A percentile compares a stretch with the other conserved stretches of the same genome.
Conservation (phyloP, 1,140 invertebrate species). For the Muscidifurax raptorellus region DNA sequence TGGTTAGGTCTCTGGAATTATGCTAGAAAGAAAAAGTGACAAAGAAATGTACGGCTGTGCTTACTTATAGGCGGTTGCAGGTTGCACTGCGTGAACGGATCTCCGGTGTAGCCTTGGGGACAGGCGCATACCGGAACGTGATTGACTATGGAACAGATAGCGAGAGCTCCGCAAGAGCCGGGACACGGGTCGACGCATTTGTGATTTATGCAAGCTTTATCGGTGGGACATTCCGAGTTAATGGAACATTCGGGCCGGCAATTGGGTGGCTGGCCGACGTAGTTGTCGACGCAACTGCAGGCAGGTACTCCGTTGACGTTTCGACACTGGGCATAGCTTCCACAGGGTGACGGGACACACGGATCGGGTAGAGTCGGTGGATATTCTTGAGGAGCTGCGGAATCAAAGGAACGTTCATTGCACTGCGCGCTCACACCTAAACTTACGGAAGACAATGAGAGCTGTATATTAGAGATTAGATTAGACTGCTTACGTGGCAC, state of each 20-base stretch:
- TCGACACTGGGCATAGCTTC: constrained; percentile 73
- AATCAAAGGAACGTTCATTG: neutral
- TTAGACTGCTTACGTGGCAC: constrained; percentile 62
- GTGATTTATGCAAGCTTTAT: constrained; percentile 75
- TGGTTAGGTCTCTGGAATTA: constrained; percentile 11
- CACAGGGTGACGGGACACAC: constrained; percentile 77
- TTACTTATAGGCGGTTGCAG: constrained; percentile 65
- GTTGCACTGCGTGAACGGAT: constrained; percentile 75
- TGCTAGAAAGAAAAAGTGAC: constrained; percentile 34
- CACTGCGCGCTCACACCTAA: neutral
- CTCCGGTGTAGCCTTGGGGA: constrained; percentile 75
- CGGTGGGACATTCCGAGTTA: constrained; percentile 73
- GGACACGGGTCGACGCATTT: constrained; percentile 78
- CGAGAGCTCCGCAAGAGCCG: constrained; percentile 77
- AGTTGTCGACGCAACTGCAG: constrained; percentile 69
- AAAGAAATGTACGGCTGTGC: constrained; percentile 46
- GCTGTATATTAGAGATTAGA: neutral
- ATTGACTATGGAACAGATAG: constrained; percentile 75
- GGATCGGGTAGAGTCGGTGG: constrained; percentile 63
- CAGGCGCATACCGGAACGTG: constrained; percentile 79
- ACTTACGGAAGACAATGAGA: neutral
- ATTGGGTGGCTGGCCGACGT: constrained; percentile 73
- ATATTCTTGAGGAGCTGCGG: constrained; percentile 44
- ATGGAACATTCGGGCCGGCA: constrained; percentile 75
- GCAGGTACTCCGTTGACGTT: constrained; percentile 62